A percentile compares a stretch with the other conserved stretches of the same genome.
Evolutionary conservation across 2,888 invertebrate species (phyloP).

Genomic region (Limenitis camilla): DNA sequence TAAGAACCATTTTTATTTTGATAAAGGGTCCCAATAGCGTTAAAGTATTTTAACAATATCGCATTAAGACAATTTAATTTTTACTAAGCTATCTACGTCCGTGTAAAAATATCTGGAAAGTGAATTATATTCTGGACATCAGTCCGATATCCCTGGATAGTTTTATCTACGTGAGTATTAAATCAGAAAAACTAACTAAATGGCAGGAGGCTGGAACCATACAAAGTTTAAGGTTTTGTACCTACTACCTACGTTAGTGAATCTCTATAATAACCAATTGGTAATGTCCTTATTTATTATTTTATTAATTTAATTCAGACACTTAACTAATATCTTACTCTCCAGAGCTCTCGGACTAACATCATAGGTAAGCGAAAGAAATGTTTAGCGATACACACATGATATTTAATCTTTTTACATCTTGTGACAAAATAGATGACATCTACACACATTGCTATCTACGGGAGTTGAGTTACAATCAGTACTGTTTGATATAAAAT

Average conservation of each 20-base stretch:
- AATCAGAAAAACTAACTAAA: too few species aligned
- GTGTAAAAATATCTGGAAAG: slow-evolving; percentile 16
- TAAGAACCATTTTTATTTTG: not conserved
- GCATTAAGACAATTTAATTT: slow-evolving; percentile 1
- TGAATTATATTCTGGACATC: slow-evolving; percentile 2
- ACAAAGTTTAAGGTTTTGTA: too few species aligned
- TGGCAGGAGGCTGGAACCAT: too few species aligned
- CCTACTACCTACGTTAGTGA: too few species aligned
- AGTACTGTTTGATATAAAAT: slow-evolving; percentile 3
- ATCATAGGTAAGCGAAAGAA: slow-evolving; percentile 5
- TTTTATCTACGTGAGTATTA: too few species aligned
- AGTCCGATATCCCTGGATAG: too few species aligned
- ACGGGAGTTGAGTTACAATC: slow-evolving; percentile 2
- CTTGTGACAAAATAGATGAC: not conserved
- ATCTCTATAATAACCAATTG: too few species aligned
- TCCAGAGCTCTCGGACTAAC: not conserved
- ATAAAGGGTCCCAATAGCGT: not conserved
- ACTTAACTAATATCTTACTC: too few species aligned
- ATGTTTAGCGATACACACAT: not conserved
- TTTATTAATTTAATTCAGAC: too few species aligned
- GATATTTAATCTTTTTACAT: slow-evolving; percentile 3
- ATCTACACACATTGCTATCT: not conserved
- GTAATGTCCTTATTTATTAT: too few species aligned
- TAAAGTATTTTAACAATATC: slow-evolving; percentile 1
- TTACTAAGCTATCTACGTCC: slow-evolving; percentile 6